Conservation (phyloP, 92 coral and sea anemone species). For the Parazoanthus atlanticus region DNA sequence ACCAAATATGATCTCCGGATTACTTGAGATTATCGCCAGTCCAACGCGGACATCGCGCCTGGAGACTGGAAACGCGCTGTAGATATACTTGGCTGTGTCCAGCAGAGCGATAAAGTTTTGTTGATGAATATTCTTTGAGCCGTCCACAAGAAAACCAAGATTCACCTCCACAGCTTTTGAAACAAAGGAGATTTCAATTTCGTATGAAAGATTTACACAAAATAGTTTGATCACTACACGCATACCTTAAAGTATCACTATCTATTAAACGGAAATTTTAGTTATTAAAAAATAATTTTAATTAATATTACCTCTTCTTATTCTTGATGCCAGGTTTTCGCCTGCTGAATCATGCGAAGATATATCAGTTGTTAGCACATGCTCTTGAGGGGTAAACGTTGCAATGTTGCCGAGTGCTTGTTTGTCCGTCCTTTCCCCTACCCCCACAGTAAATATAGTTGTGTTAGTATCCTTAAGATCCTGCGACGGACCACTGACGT, state of each 20-base stretch:
- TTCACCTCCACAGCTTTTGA: constrained; percentile 80
- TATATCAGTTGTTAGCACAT: constrained; percentile 52
- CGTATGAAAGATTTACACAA: neutral
- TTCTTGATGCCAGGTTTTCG: constrained; percentile 63
- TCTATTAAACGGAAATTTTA: too few relatives aligned
- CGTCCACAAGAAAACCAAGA: constrained; percentile 86
- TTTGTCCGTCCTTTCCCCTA: constrained; percentile 60
- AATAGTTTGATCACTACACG: neutral
- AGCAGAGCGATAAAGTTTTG: constrained; percentile 69
- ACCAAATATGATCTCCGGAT: constrained; percentile 68
- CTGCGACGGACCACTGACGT: constrained; percentile 65
- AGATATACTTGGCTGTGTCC: constrained; percentile 78
- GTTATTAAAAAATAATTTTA: too few relatives aligned
- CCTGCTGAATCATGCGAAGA: constrained; percentile 72
- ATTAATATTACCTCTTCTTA: constrained; percentile 57
- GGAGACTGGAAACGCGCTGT: constrained; percentile 80
- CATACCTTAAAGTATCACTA: too few relatives aligned
- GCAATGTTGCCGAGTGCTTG: constrained; percentile 62
- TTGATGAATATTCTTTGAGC: constrained; percentile 68
- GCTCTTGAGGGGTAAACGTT: constrained; percentile 52
- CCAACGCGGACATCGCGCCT: constrained; percentile 74
- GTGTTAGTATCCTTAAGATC: constrained; percentile 61
- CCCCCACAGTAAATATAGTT: constrained; percentile 80
- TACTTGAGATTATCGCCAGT: constrained; percentile 71
- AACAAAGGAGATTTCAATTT: neutral